These are phyloP conservation scores for Lepidocyrtoides sp. DNA, from an alignment of 2,888 invertebrate genomes.

Conservation along the genomic window DNA sequence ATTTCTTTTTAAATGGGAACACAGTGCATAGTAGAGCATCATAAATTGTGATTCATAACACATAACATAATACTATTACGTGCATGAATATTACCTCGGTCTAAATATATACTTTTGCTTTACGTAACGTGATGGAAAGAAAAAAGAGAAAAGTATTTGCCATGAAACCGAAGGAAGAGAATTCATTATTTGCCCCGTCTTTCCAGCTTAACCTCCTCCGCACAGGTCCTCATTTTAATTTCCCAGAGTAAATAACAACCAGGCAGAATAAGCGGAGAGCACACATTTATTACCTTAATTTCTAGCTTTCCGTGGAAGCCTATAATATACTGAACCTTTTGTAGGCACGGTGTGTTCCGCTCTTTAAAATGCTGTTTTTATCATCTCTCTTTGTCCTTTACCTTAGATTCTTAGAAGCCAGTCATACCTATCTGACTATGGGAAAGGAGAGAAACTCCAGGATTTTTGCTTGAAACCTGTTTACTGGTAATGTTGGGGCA, in stretches of 20 bases:
- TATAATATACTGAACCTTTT: too few relatives aligned
- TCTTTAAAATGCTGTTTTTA: too few relatives aligned
- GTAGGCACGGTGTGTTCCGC: too few relatives aligned
- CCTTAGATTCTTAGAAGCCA: neutral
- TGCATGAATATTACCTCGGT: constrained; percentile 1
- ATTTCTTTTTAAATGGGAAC: too few relatives aligned
- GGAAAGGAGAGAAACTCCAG: too few relatives aligned
- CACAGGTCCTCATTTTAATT: constrained; percentile 35
- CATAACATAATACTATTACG: neutral
- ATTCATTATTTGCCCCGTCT: neutral
- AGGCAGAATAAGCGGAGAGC: neutral
- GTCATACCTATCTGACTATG: too few relatives aligned
- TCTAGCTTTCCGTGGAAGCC: neutral
- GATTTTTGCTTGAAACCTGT: too few relatives aligned
- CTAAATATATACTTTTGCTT: neutral
- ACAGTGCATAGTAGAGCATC: neutral
- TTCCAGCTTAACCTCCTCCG: neutral
- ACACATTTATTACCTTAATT: neutral
- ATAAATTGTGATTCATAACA: neutral
- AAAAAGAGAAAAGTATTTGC: neutral
- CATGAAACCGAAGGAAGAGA: neutral
- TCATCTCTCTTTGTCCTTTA: neutral
- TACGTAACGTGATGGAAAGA: neutral
- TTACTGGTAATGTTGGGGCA: too few relatives aligned
- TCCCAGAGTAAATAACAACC: constrained; percentile 2